Base-by-base conservation (phyloP, 2,113 vertebrate species). In the Saguinus midas region DNA sequence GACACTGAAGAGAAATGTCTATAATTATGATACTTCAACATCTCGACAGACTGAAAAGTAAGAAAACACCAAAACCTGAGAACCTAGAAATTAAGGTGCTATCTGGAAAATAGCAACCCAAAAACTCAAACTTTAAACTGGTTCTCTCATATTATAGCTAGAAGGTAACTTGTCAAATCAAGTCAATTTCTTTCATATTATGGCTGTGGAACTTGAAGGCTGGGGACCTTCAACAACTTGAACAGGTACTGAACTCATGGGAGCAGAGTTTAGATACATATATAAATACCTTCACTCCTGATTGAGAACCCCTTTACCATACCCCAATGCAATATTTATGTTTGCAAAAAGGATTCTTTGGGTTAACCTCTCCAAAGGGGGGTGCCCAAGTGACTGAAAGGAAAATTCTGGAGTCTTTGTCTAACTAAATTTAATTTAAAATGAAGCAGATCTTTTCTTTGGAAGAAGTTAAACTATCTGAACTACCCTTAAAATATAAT, bases 81-180 rank as follows among this genome's bases (percentile, higher is more conserved):
- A 66, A 43, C 61, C 82, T 61, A 84, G 72, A 91, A 96, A 85
- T 91, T 64, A 64, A 96, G 48, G 21, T 85, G 9, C 32, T 88
- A 11, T 52, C 10, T n/a, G 5, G 20, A 70, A 91, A 95, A 83
- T 5, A 48, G 64, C 64, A 55, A 80, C 50, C 78, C 37, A 32
- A 80, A 90, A 79, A 35, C 17, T 18, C 48, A 73, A 58, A 85
- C 35, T 85, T 50, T 20, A 64, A 66, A 50, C 58, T n/a, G 25
- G 10, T 82, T 86, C 25, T 52, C 29, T n/a, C 25, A 0, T 13
- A 35, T 58, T 48, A 45, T 16, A 79, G 9, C 11, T 55, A 40
- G 18, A 80, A 89, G 20, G 23, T 29, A 35, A 58, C 14, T 95
- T 2, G 52, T 32, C 55, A 37, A 32, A 40, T 66, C 93, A 29